Conservation (phyloP, 2,113 vertebrate genomes). For the Entelurus aequoreus region DNA sequence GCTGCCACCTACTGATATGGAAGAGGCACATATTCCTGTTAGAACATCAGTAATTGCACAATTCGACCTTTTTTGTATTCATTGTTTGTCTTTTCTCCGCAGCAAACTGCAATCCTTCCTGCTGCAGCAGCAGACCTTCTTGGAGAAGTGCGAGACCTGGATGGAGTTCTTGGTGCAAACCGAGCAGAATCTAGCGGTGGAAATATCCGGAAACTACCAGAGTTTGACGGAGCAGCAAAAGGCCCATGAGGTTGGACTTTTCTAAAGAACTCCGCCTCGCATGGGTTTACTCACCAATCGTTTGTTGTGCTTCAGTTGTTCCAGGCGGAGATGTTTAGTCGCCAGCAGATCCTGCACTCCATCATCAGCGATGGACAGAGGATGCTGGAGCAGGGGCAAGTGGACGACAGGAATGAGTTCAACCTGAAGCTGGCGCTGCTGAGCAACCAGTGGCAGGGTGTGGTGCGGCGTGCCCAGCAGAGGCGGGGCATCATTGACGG, state of each 20-base stretch:
- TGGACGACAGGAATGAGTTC: slow-evolving; percentile 97
- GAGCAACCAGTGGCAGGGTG: slow-evolving; percentile 96
- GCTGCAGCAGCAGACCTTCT: slow-evolving; percentile 94
- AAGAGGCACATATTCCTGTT: too few relatives aligned
- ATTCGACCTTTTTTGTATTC: too few relatives aligned
- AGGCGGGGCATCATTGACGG: slow-evolving; percentile 92
- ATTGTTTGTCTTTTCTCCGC: slow-evolving; percentile 19
- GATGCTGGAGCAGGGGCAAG: slow-evolving; percentile 95
- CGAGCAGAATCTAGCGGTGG: slow-evolving; percentile 87
- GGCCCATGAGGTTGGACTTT: slow-evolving; percentile 80
- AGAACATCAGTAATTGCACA: too few relatives aligned
- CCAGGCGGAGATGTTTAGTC: slow-evolving; percentile 98
- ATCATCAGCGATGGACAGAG: slow-evolving; percentile 91
- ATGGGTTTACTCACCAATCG: too few relatives aligned
- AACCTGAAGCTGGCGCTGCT: slow-evolving; percentile 86
- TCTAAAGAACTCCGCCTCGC: not conserved
- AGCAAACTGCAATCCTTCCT: slow-evolving; percentile 95
- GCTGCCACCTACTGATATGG: too few relatives aligned
- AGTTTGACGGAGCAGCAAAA: slow-evolving; percentile 91
- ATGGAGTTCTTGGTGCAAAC: slow-evolving; percentile 97
- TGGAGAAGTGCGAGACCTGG: slow-evolving; percentile 98
- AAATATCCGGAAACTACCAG: slow-evolving; percentile 92
- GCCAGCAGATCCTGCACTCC: slow-evolving; percentile 96
- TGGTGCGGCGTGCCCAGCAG: slow-evolving; percentile 91
- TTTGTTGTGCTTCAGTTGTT: slow-evolving; percentile 77